Evolutionary conservation across 2,113 vertebrate species (phyloP).

Genomic region (Seriola aureovittata): DNA sequence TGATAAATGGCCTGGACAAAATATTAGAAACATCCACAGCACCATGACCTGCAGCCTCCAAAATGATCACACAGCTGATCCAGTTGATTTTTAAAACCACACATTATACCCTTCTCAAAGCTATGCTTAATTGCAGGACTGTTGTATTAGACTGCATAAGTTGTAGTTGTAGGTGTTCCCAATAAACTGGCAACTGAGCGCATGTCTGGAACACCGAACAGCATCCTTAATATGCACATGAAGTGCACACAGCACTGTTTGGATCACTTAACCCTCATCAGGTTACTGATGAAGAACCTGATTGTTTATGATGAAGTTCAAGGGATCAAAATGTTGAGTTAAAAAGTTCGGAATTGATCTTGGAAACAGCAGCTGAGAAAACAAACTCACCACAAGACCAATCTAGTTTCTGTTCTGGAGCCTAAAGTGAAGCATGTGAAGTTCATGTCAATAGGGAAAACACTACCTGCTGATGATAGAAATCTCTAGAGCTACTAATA

Average conservation of each 20-base stretch:
- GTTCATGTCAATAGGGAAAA: not conserved
- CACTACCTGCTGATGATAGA: not conserved
- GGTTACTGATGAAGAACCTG: not conserved
- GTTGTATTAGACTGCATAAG: not conserved
- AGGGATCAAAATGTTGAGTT: not conserved
- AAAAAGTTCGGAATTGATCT: not conserved
- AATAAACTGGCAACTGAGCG: not conserved
- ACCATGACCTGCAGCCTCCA: not conserved
- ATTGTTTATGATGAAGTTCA: not conserved
- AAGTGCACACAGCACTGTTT: not conserved
- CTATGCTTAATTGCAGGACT: not conserved
- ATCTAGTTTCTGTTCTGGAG: no score
- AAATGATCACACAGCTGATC: not conserved
- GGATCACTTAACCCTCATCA: not conserved
- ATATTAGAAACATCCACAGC: not conserved
- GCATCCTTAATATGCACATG: no score
- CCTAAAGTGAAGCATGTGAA: no score
- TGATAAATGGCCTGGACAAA: not conserved
- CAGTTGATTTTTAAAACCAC: no score
- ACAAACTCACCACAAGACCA: no score
- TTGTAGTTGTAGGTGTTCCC: not conserved
- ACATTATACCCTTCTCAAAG: no score
- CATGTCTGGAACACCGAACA: conserved; percentile 8
- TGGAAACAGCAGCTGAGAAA: not conserved
- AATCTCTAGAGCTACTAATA: not conserved